Conservation (phyloP, 2,797 vertebrate species). For the Danio tinwini region DNA sequence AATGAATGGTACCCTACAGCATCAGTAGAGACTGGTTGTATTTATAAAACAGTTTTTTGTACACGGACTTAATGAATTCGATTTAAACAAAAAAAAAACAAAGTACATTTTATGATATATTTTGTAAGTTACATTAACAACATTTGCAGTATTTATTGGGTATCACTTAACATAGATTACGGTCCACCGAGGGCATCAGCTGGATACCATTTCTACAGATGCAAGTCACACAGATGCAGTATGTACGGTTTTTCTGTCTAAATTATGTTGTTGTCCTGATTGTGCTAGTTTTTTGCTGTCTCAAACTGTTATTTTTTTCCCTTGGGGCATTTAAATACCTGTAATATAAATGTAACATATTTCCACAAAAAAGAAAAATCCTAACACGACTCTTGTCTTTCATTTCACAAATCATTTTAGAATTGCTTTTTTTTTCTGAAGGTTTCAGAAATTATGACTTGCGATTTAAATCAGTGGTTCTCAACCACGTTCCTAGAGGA, state of each 20-base stretch:
- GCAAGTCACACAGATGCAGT: constrained; percentile 67
- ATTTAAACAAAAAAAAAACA: constrained; percentile 61
- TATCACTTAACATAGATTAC: constrained; percentile 69
- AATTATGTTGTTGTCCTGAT: constrained; percentile 73
- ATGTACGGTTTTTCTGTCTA: constrained; percentile 72
- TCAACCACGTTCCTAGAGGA: no score
- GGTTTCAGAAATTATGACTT: not conserved
- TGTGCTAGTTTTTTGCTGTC: constrained; percentile 75
- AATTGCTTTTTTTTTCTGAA: not conserved
- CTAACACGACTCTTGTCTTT: constrained; percentile 50
- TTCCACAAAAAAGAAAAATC: constrained; percentile 82
- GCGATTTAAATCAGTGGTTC: no score
- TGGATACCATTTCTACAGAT: constrained; percentile 65
- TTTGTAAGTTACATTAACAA: constrained; percentile 78
- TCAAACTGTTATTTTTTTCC: constrained; percentile 70
- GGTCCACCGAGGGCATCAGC: constrained; percentile 61
- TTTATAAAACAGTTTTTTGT: constrained; percentile 80
- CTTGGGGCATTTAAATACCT: constrained; percentile 81
- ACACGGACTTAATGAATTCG: constrained; percentile 73
- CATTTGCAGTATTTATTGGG: constrained; percentile 83
- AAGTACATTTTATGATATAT: constrained; percentile 78
- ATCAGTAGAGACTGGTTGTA: constrained; percentile 78
- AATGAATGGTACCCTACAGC: constrained; percentile 65
- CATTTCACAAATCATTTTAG: constrained; percentile 1
- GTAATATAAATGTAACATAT: constrained; percentile 88